Evolutionary conservation across 1,140 invertebrate genomes (phyloP).

Genomic region (Drosophila virilis): DNA sequence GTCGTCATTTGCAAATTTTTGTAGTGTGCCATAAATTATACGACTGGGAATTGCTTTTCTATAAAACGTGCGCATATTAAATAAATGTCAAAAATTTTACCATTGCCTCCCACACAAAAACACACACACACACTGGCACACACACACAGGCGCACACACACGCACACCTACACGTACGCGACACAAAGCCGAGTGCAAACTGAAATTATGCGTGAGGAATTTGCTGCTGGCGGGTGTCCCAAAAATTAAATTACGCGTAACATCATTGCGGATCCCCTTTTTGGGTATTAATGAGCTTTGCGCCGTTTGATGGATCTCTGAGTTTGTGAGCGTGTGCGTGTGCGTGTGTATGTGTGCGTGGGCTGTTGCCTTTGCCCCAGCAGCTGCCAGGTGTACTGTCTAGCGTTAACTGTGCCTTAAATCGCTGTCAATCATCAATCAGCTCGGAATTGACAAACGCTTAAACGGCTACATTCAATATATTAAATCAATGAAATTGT

Average conservation of each 20-base stretch:
- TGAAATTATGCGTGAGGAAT: constrained; percentile 65
- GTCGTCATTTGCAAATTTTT: constrained; percentile 80
- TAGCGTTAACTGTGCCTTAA: constrained; percentile 12
- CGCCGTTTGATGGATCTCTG: constrained; percentile 64
- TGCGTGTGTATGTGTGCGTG: constrained; percentile 26
- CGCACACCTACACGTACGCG: constrained; percentile 2
- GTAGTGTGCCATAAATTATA: constrained; percentile 82
- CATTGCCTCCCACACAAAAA: constrained; percentile 28
- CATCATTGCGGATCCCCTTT: constrained; percentile 72
- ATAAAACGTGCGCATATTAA: constrained; percentile 83
- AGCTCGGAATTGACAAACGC: constrained; percentile 12
- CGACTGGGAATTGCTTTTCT: constrained; percentile 82
- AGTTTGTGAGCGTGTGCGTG: constrained; percentile 5
- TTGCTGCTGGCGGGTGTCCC: constrained; percentile 52
- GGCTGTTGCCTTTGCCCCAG: not conserved
- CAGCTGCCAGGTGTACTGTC: constrained; percentile 30
- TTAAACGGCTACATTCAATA: constrained; percentile 13
- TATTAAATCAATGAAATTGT: constrained; percentile 14
- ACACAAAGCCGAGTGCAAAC: constrained; percentile 44
- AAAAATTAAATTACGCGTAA: constrained; percentile 81
- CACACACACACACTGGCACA: constrained; percentile 12
- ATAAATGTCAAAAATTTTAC: constrained; percentile 80
- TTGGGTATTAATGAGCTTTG: constrained; percentile 77
- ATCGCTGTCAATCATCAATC: constrained; percentile 46
- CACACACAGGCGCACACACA: constrained; percentile 6